Base-by-base conservation (phyloP, 2,113 vertebrate genomes). In the Phylloscopus whistleri region DNA sequence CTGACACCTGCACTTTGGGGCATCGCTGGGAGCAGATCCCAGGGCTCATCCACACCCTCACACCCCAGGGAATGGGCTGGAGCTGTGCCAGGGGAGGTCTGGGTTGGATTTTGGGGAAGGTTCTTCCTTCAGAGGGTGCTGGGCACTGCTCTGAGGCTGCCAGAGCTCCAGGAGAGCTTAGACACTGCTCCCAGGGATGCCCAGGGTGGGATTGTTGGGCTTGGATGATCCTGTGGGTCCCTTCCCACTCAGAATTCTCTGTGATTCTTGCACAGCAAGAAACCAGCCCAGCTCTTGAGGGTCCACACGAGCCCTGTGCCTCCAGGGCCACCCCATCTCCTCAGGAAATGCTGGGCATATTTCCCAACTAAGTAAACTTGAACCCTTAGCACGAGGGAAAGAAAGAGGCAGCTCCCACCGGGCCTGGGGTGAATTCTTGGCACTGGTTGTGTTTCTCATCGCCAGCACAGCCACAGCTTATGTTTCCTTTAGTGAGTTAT, bases 401-500 rank as follows among this genome's bases (percentile, higher is more conserved):
- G 77, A 60, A 53, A 53, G 85, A 93, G 73, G 83, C 94, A 96
- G 69, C 86, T 96, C 96, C 95, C 94, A 87, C 53, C 0, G n/a
- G 86, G 66, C 46, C 80, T 39, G 91, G 95, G 96, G 94, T 87
- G 79, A 93, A 95, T 95, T 87, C 74, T 96, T 91, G 83, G 87
- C 87, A 20, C 56, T 59, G 77, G 26, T 76, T 76, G 78, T 30
- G 77, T 41, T 93, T 94, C 95, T 92, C 88, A 53, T 94, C 41
- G 55, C 95, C 95, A 95, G 12, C 76, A 18, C 75, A 95, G 94
- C 90, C 94, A 95, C 87, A 96, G 94, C 76, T 95, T 95, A 93
- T 95, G 90, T 97, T 97, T 97, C 97, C 95, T 97, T 97, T 96
- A 96, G 93, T 55, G 76, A 97, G 87, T 97, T 97, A 97, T 97